These are phyloP conservation scores for Drosophila pseudotalamancana DNA, from an alignment of 2,888 invertebrate genomes.

Conservation along the genomic window DNA sequence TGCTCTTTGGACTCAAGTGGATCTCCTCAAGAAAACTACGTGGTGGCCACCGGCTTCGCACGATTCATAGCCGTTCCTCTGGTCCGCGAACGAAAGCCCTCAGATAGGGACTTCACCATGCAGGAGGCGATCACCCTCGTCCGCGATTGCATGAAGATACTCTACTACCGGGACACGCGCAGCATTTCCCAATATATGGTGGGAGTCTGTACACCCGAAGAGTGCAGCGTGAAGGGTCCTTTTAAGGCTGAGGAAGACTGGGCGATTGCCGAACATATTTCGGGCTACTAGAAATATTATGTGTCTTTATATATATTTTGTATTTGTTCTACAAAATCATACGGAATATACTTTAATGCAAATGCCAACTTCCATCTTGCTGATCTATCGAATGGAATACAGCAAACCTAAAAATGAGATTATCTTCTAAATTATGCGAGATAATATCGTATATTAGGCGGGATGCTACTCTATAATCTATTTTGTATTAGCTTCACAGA, in stretches of 20 bases:
- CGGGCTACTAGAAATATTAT: constrained; percentile 84
- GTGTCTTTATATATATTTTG: not conserved
- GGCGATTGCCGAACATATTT: constrained; percentile 90
- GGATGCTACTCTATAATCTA: too few relatives aligned
- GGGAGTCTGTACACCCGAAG: constrained; percentile 86
- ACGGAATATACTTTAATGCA: not conserved
- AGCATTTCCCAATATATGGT: constrained; percentile 90
- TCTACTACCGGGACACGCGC: constrained; percentile 96
- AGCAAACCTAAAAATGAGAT: too few relatives aligned
- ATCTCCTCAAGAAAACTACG: constrained; percentile 93
- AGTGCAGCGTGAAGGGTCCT: constrained; percentile 89
- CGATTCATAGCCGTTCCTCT: constrained; percentile 94
- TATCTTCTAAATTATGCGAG: too few relatives aligned
- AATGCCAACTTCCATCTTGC: too few relatives aligned
- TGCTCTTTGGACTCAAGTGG: constrained; percentile 97
- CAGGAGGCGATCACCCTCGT: constrained; percentile 87
- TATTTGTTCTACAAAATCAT: not conserved
- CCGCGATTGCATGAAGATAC: constrained; percentile 92
- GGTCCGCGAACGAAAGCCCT: constrained; percentile 89
- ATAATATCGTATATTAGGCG: too few relatives aligned
- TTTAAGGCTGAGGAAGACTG: constrained; percentile 90
- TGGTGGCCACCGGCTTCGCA: constrained; percentile 95
- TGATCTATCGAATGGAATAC: too few relatives aligned
- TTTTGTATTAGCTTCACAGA: too few relatives aligned
- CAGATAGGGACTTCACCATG: constrained; percentile 75